A percentile compares a stretch with the other conserved stretches of the same genome.
These are phyloP conservation scores for Psittacula echo DNA, from an alignment of 2,797 vertebrate genomes.

Conservation along the genomic window DNA sequence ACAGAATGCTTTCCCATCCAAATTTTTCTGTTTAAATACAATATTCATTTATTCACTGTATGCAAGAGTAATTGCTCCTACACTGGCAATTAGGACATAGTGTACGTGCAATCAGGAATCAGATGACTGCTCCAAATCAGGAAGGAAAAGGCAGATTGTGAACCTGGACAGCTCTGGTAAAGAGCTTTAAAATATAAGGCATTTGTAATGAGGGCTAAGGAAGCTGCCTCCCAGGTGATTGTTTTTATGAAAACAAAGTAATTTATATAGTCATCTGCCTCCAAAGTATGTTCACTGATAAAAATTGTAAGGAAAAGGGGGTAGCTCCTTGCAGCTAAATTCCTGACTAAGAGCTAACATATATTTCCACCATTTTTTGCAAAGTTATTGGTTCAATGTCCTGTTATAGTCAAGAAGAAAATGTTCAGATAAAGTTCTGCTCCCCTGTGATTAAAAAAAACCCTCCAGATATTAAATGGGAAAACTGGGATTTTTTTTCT, in stretches of 20 bases:
- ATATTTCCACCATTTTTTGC: background rate
- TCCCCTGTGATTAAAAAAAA: background rate
- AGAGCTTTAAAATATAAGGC: background rate
- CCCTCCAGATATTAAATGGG: background rate
- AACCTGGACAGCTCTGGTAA: background rate
- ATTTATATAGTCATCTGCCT: background rate
- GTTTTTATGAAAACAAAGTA: background rate
- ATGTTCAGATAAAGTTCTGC: background rate
- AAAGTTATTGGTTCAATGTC: background rate
- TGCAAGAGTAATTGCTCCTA: background rate
- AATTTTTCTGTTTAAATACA: background rate
- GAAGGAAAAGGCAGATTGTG: background rate
- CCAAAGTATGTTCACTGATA: background rate
- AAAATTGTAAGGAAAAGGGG: background rate
- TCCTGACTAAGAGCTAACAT: background rate
- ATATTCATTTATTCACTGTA: background rate
- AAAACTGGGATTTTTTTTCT: background rate
- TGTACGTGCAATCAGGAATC: background rate
- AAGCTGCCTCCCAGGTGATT: background rate
- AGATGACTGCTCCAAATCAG: background rate
- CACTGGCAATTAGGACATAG: background rate
- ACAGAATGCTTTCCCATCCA: background rate
- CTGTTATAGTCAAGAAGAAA: background rate
- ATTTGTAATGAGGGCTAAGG: background rate
- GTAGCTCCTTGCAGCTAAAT: background rate